Base-by-base conservation (phyloP, 1,140 invertebrate species). In the Acyrthosiphon pisum region DNA sequence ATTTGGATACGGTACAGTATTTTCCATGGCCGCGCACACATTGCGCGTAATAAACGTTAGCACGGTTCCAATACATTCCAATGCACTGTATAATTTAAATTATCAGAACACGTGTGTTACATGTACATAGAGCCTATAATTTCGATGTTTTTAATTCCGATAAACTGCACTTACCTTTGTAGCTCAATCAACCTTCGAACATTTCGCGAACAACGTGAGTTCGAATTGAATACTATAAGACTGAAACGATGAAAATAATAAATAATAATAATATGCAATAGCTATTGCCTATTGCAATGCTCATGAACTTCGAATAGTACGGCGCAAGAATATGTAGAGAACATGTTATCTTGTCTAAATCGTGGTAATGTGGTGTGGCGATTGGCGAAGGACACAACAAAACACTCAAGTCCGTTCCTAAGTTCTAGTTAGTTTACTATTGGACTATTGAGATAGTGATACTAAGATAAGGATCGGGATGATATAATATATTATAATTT, bases 31-130 rank as follows among this genome's bases (percentile, higher is more conserved):
- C 26, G 0, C 91, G 81, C 81, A 56, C 18, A 86, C 81, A 84
- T 53, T 86, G 48, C 6, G 81, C 48, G 7, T 86, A 93, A 84
- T 44, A 53, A 41, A 93, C 48, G 9, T 93, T 93, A 41, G 14
- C 30, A 41, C 91, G 76, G 0, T 30, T 56, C 91, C 91, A 86
- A 86, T 93, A 56, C 91, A 93, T 93, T 30, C 8, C 81, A 56
- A 86, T 11, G 22, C 48, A 30, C 48, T 84, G 84, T 46, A 86
- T 14, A 86, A 86, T 86, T 86, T 41, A 93, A 93, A 93, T 41
- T 11, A 93, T 93, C 26, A 84, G 86, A 86, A 93, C 91, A 93
- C 91, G 50, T 93, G 91, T 20, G 81, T 56, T 86, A 93, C 23
- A 41, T 86, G 23, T 83, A 92, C 44, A 92, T 56, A 30, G 50